Conservation (phyloP, 2,888 invertebrate species). For the Trichacis sp. region DNA sequence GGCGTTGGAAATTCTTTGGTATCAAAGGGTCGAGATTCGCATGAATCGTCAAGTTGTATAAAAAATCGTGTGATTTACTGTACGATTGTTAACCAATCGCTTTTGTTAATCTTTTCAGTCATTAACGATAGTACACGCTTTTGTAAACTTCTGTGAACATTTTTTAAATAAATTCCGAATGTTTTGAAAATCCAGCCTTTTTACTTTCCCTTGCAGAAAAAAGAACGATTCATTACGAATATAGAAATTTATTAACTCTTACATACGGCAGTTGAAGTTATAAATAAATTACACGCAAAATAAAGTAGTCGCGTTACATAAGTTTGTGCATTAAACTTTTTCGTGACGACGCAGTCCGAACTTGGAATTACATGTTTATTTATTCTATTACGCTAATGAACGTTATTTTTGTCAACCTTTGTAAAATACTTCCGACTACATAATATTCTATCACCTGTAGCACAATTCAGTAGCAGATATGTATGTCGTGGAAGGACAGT, state of each 20-base stretch:
- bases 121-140: conserved; percentile 9
- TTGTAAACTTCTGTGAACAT: conserved; percentile 1
- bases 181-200: background rate
- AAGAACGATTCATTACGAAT: conserved; percentile 35
- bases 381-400: background rate
- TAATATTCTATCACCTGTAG: too few relatives aligned
- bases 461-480: conserved; percentile 31
- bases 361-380: background rate
- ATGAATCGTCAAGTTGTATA: conserved; percentile 21
- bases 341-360: background rate
- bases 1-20: background rate
- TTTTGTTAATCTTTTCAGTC: conserved; percentile 22
- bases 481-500: conserved; percentile 31
- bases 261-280: conserved; percentile 36
- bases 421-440: conserved; percentile 16
- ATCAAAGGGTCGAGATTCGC: conserved; percentile 10
- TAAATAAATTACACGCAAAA: conserved; percentile 26
- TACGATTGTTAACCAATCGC: conserved; percentile 28
- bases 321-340: background rate
- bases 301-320: background rate
- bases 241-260: conserved; percentile 50
- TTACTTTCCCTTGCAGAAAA: background rate
- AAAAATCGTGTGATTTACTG: conserved; percentile 21
- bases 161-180: background rate
- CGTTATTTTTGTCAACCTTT: background rate